Evolutionary conservation across 2,113 vertebrate species (phyloP).

Genomic region (Atractosteus spatula): DNA sequence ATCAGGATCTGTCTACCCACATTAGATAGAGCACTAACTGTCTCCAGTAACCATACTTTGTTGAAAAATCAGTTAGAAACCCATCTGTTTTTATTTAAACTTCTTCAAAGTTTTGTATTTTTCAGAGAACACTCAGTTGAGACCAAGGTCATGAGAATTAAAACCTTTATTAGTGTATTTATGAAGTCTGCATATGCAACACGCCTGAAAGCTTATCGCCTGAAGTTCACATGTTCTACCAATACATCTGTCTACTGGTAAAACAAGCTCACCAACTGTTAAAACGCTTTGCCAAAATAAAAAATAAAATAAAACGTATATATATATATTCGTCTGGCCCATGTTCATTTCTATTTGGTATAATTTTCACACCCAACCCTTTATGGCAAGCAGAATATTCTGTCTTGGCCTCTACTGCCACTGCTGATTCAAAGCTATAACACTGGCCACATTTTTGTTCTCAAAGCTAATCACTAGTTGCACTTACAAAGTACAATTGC

Average conservation of each 20-base stretch:
- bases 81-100: too few species aligned
- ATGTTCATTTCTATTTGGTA: slow-evolving; percentile 52
- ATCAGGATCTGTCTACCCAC: too few species aligned
- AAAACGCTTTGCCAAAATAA: slow-evolving; percentile 58
- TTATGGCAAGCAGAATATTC: slow-evolving; percentile 45
- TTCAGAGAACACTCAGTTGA: slow-evolving; percentile 11
- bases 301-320: slow-evolving; percentile 19
- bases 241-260: slow-evolving; percentile 79
- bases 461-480: slow-evolving; percentile 62
- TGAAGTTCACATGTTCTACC: slow-evolving; percentile 79
- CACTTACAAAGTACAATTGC: slow-evolving; percentile 66
- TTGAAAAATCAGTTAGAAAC: too few species aligned
- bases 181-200: slow-evolving; percentile 92
- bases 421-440: slow-evolving; percentile 50
- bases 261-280: slow-evolving; percentile 71
- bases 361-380: slow-evolving; percentile 52
- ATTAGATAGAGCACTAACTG: too few species aligned
- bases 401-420: slow-evolving; percentile 30
- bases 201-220: slow-evolving; percentile 80
- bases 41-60: too few species aligned
- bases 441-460: slow-evolving; percentile 62
- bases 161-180: slow-evolving; percentile 93
- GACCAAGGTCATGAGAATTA: slow-evolving; percentile 65
- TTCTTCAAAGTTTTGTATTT: too few species aligned
- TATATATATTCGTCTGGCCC: slow-evolving; percentile 33